Base-by-base conservation (phyloP, 2,797 vertebrate genomes). In the Oreonectes daqikongensis region DNA sequence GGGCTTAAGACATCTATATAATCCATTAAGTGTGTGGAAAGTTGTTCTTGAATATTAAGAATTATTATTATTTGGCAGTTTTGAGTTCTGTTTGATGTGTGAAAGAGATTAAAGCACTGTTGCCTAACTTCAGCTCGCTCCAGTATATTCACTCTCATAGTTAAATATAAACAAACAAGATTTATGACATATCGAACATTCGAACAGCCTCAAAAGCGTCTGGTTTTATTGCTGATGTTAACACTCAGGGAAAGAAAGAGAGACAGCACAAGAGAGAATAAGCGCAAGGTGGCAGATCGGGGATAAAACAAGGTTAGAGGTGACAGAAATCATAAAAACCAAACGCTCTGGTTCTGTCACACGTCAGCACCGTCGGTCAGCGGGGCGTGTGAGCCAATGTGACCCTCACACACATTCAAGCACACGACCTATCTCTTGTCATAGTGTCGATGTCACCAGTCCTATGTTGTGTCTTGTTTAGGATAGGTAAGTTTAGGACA, bases 381-480 rank as follows among this genome's bases (percentile, higher is more conserved):
- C 1, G 42, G 28, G 60, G 30, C 30, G 48, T 73, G 48, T 72
- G 75, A 15, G 72, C 53, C 74, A 80, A 77, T 42, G 69, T 77
- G 65, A 65, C 59, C 65, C 30, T 73, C 42, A 63, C 46, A 72
- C 57, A 77, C 14, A 11, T 26, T 55, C 38, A 57, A 53, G 53
- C 48, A 59, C 69, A 71, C 38, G 55, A 52, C 15, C n/a, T 57
- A 71, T 82, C 38, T 67, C 48, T 79, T 48, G 52, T 69, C 61
- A 79, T 73, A 70, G 70, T 74, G 74, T 79, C 67, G 24, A 44
- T 83, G 67, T 59, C 75, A 75, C 28, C 59, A 72, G 55, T 67
- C 63, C 42, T 64, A 66, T 17, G 15, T 20, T 59, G 35, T 63
- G 61, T 72, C 30, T 78, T 55, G 70, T 63, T 78, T 71, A 40